phyloP scores from a whole-genome alignment of 1,140 invertebrate genomes.

The Scaptomyza hsui region DNA sequence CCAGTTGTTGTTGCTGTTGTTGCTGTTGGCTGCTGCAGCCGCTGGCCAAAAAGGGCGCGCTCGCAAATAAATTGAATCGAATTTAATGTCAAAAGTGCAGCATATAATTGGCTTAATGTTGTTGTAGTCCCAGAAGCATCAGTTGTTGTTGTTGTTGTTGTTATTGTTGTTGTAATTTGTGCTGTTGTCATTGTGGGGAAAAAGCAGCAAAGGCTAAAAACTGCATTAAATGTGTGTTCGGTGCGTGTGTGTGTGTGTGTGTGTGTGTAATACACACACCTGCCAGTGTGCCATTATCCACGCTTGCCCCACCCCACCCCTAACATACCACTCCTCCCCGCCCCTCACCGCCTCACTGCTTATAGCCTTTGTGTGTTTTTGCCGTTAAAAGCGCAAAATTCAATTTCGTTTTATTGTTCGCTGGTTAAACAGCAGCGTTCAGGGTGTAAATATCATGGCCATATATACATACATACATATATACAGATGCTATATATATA shows the following conservation, averaged over 20 bases:
- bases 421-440: slow-evolving; percentile 66
- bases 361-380: slow-evolving; percentile 69
- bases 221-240: slow-evolving; percentile 32
- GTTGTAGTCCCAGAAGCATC: slow-evolving; percentile 34
- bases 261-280: slow-evolving; percentile 34
- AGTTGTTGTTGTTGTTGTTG: slow-evolving; percentile 10
- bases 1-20: slow-evolving; percentile 1
- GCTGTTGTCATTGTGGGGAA: slow-evolving; percentile 11
- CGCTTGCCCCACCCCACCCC: not conserved
- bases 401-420: slow-evolving; percentile 82
- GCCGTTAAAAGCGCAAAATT: slow-evolving; percentile 80
- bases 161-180: slow-evolving; percentile 3
- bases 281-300: slow-evolving; percentile 26
- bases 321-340: not conserved
- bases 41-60: slow-evolving; percentile 44
- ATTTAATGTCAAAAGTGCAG: slow-evolving; percentile 80
- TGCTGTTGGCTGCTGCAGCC: slow-evolving; percentile 17
- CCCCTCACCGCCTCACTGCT: slow-evolving; percentile 10
- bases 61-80: slow-evolving; percentile 75
- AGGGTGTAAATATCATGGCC: slow-evolving; percentile 35
- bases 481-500: not conserved
- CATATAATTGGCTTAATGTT: slow-evolving; percentile 76
- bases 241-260: slow-evolving; percentile 10
- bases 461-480: slow-evolving; percentile 2
- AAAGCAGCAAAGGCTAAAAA: slow-evolving; percentile 33